Evolutionary conservation across 2,113 vertebrate species (phyloP), one percentile per base, ranked within the genome.

Genomic region (Opisthocomus hoazin): DNA sequence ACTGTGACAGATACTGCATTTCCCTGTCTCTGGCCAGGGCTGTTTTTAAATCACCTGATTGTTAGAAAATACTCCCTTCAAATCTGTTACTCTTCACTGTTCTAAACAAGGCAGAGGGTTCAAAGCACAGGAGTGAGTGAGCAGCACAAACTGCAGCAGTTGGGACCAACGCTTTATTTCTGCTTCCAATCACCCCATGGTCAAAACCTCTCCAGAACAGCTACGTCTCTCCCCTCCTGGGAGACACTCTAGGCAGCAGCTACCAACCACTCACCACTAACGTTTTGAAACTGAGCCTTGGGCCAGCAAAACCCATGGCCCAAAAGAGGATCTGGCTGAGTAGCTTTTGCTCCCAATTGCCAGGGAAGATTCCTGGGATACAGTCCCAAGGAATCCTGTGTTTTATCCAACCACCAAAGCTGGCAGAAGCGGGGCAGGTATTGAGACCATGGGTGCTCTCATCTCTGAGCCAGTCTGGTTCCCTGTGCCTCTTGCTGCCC

Each of bases 21-120:
- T 63, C 50, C 29, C 24, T 30, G 20, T 60, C 66, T 83, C 60
- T 74, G 37, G 53, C 22, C n/a, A 87, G 3, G 30, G 32, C 48
- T 87, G 48, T 69, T 90, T 64, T 79, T n/a, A 89, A 88, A 89
- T 43, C 71, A 90, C 10, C 46, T 78, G 37, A 70, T 6, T 50
- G 21, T 78, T 43, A 51, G 66, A 89, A 87, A 87, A 91, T 3
- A 63, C 17, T 89, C 37, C 54, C 58, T 92, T 74, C 76, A 75
- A 78, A 87, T 48, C 53, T 88, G 37, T 74, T 84, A 73, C 37
- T 81, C 60, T 45, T 75, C 46, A 23, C 29, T 36, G 36, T 39
- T 92, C 61, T 80, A 27, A 68, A 63, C 69, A 76, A 66, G 24
- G 39, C 41, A 58, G 26, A 60, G 5, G 17, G 17, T 61, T 88